Evolutionary conservation across 2,888 invertebrate species (phyloP).

Genomic region (Oxyteleia sp.): DNA sequence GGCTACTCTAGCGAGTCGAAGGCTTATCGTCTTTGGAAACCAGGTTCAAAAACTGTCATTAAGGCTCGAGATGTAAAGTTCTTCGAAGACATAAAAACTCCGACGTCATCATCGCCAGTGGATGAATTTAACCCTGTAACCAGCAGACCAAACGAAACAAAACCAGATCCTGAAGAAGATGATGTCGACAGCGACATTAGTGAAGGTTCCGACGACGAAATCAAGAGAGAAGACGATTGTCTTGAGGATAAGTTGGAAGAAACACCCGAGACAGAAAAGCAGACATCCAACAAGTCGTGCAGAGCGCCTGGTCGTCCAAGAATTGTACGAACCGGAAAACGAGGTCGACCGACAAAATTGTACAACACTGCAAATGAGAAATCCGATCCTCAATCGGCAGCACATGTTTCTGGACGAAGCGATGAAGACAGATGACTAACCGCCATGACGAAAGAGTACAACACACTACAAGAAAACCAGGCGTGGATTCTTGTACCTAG

Average conservation of each 20-base stretch:
- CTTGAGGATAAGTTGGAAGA: not conserved
- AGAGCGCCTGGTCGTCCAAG: not conserved
- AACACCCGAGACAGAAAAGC: not conserved
- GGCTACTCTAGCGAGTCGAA: slow-evolving; percentile 69
- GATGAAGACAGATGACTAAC: slow-evolving; percentile 54
- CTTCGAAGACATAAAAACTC: slow-evolving; percentile 15
- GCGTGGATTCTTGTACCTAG: slow-evolving; percentile 67
- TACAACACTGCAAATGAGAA: not conserved
- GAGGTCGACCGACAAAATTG: not conserved
- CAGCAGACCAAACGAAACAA: not conserved
- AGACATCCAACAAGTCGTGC: not conserved
- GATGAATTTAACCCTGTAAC: not conserved
- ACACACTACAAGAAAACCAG: slow-evolving; percentile 64
- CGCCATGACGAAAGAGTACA: slow-evolving; percentile 67
- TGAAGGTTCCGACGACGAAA: not conserved
- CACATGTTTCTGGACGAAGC: slow-evolving; percentile 36
- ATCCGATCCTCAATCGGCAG: slow-evolving; percentile 26
- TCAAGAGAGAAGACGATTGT: not conserved
- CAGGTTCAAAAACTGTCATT: slow-evolving; percentile 51
- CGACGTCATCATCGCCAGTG: not conserved
- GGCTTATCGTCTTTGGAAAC: slow-evolving; percentile 74
- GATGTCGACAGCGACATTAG: not conserved
- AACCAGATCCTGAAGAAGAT: not conserved
- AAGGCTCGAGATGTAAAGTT: slow-evolving; percentile 70
- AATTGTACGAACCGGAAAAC: not conserved